These are phyloP conservation scores for Achroia grisella DNA, from an alignment of 1,140 invertebrate genomes.

Conservation along the genomic window DNA sequence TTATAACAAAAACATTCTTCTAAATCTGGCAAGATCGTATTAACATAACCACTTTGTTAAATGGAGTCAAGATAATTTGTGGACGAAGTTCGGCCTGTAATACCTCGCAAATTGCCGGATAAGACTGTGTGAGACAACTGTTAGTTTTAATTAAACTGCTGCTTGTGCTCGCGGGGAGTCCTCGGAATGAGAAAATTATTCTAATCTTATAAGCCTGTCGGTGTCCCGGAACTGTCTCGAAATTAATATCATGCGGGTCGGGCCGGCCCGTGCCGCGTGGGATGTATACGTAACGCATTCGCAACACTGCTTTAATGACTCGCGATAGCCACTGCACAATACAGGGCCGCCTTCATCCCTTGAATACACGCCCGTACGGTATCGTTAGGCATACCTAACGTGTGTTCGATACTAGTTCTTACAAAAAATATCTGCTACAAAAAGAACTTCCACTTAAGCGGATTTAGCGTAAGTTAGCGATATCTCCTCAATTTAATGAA, in stretches of 20 bases:
- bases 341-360: too few species aligned
- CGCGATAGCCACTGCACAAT: not conserved
- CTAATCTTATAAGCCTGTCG: conserved; percentile 69
- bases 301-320: conserved; percentile 10
- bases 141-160: conserved; percentile 73
- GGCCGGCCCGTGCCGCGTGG: conserved; percentile 18
- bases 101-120: conserved; percentile 71
- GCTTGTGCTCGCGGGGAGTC: conserved; percentile 59
- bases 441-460: conserved; percentile 11
- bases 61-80: conserved; percentile 71
- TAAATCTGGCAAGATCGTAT: conserved; percentile 59
- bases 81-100: conserved; percentile 67
- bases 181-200: conserved; percentile 68
- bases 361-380: too few species aligned
- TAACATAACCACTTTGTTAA: conserved; percentile 70
- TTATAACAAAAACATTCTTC: conserved; percentile 53
- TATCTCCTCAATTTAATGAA: conserved; percentile 39
- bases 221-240: conserved; percentile 42
- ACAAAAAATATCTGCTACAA: too few species aligned
- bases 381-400: too few species aligned
- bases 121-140: conserved; percentile 72
- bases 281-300: conserved; percentile 16
- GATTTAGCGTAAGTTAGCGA: conserved; percentile 24
- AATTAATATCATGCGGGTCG: conserved; percentile 54
- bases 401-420: too few species aligned